Percentiles rank a stretch among this genome's conserved stretches.
phyloP scores from a whole-genome alignment of 2,797 vertebrate genomes.

The Vespertilio murinus region DNA sequence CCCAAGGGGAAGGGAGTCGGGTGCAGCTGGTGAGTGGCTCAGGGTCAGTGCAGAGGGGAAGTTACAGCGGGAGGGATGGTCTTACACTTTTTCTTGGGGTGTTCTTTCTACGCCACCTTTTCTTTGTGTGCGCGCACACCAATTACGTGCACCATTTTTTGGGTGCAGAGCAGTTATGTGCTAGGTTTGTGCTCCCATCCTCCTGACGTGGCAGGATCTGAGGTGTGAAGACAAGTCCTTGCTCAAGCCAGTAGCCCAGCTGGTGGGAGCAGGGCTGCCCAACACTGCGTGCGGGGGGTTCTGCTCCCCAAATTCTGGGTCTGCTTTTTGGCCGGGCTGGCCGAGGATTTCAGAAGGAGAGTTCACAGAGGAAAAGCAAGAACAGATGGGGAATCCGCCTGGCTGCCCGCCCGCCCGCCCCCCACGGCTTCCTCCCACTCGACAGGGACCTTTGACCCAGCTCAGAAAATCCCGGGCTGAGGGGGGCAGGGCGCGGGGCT shows the following conservation, averaged over 20 bases:
- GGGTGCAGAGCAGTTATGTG: neutral
- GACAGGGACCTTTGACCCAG: constrained; percentile 51
- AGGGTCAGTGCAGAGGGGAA: neutral
- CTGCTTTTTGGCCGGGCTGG: neutral
- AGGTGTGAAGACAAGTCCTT: neutral
- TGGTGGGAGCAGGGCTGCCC: no score
- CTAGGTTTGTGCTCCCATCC: neutral
- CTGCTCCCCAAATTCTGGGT: neutral
- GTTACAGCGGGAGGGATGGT: neutral
- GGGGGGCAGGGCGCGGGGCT: neutral
- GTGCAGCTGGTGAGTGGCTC: neutral
- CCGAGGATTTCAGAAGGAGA: neutral
- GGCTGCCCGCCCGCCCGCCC: neutral
- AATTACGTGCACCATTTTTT: neutral
- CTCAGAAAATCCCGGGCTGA: neutral
- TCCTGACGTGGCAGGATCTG: neutral
- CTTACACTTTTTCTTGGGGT: neutral
- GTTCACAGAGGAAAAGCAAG: neutral
- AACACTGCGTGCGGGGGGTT: accelerated
- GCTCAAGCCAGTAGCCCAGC: neutral
- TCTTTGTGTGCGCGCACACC: neutral
- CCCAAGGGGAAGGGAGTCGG: neutral
- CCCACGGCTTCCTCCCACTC: neutral
- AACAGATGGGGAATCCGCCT: neutral
- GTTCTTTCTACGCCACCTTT: neutral